phyloP scores from a whole-genome alignment of 2,113 vertebrate species.

The Pluvianellus socialis region DNA sequence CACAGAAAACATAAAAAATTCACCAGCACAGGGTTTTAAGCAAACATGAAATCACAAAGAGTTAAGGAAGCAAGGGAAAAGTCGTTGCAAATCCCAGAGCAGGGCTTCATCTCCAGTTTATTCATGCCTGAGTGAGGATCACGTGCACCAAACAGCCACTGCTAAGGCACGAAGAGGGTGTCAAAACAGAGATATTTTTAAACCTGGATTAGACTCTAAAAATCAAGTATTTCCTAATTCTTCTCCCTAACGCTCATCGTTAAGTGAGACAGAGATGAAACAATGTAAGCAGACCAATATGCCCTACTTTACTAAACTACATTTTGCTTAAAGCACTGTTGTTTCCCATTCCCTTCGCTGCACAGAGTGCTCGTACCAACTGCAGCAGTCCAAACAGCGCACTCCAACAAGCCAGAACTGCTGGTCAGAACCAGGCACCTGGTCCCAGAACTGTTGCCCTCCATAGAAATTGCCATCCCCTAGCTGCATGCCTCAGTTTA shows the following conservation, averaged over 20 bases:
- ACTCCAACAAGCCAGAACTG: background rate
- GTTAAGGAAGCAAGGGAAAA: background rate
- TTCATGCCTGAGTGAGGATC: background rate
- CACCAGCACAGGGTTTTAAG: background rate
- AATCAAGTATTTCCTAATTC: background rate
- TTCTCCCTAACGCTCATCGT: background rate
- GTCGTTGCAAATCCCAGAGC: background rate
- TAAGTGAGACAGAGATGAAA: background rate
- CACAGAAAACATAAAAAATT: background rate
- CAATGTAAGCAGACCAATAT: background rate
- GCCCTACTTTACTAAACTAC: background rate
- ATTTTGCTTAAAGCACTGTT: background rate
- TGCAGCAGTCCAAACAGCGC: background rate
- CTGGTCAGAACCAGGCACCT: background rate
- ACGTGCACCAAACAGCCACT: background rate
- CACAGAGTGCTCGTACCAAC: accelerated
- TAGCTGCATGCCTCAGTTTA: background rate
- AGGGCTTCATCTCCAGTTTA: background rate
- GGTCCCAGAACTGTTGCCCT: background rate
- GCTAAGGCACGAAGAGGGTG: background rate
- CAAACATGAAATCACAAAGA: background rate
- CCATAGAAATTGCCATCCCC: background rate
- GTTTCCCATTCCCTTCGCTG: background rate
- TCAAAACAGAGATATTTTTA: background rate
- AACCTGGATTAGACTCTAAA: background rate